Percentiles rank a stretch among this genome's conserved stretches.
phyloP scores from a whole-genome alignment of 2,888 invertebrate genomes.

The Isoperla grammatica region DNA sequence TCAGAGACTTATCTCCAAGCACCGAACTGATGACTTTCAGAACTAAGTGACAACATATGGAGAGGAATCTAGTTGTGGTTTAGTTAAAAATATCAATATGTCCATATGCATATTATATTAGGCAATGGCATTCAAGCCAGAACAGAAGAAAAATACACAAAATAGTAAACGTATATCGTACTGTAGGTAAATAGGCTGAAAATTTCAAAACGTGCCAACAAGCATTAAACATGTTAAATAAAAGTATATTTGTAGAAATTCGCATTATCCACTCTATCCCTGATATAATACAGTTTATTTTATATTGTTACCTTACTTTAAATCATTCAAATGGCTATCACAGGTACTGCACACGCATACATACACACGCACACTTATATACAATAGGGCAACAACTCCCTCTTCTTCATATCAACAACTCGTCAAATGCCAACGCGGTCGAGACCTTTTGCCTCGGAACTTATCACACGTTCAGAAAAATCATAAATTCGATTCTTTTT shows the following conservation, averaged over 20 bases:
- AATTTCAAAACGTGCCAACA: constrained; percentile 26
- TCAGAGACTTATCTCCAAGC: constrained; percentile 5
- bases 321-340: constrained; percentile 27
- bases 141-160: background rate
- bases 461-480: constrained; percentile 19
- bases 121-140: background rate
- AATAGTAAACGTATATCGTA: background rate
- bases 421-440: background rate
- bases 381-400: constrained; percentile 6
- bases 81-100: background rate
- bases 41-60: background rate
- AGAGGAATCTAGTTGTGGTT: constrained; percentile 5
- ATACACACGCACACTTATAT: constrained; percentile 17
- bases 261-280: constrained; percentile 25
- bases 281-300: constrained; percentile 24
- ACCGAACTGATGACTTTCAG: background rate
- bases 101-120: background rate
- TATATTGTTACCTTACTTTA: constrained; percentile 2
- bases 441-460: background rate
- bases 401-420: background rate
- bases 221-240: constrained; percentile 8
- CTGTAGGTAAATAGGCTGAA: constrained; percentile 16
- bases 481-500: constrained; percentile 1
- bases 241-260: constrained; percentile 14
- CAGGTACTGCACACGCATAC: constrained; percentile 29